Percentiles rank a stretch among this genome's conserved stretches.
Evolutionary conservation across 2,888 invertebrate genomes (phyloP).

Genomic region (Caenorhabditis sp.): DNA sequence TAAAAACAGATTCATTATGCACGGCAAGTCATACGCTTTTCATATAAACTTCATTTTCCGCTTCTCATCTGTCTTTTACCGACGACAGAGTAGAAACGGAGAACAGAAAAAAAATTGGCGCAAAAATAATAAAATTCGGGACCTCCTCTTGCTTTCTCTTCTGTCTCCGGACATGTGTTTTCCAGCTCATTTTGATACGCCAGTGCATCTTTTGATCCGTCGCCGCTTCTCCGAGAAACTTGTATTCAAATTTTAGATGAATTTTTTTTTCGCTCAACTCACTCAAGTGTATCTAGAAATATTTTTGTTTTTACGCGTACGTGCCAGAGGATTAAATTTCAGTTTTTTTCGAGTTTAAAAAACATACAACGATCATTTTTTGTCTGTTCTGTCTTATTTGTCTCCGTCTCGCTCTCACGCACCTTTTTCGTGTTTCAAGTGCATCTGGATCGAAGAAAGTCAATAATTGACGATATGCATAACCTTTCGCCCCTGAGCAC

Average conservation of each 20-base stretch:
- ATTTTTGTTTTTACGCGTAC: slow-evolving; percentile 1
- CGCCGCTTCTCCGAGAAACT: too few relatives aligned
- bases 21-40: slow-evolving; percentile 28
- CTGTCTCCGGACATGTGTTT: slow-evolving; percentile 35
- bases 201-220: not conserved
- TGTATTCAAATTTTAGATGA: not conserved
- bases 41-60: slow-evolving; percentile 1
- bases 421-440: slow-evolving; percentile 17
- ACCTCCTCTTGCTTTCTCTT: slow-evolving; percentile 20
- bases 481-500: slow-evolving; percentile 24
- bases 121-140: slow-evolving; percentile 47
- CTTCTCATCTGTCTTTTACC: not conserved
- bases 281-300: not conserved
- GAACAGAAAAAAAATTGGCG: slow-evolving; percentile 6
- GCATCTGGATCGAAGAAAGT: not conserved
- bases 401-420: slow-evolving; percentile 12
- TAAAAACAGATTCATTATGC: slow-evolving; percentile 49
- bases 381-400: not conserved
- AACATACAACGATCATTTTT: slow-evolving; percentile 6
- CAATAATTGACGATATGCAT: slow-evolving; percentile 28
- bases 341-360: slow-evolving; percentile 1
- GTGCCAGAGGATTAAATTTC: slow-evolving; percentile 12
- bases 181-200: slow-evolving; percentile 52
- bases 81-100: not conserved
- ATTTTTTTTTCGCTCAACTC: not conserved